A percentile compares a stretch with the other conserved stretches of the same genome.
Conservation (phyloP, 2,888 invertebrate genomes). For the Callinectes sapidus region DNA sequence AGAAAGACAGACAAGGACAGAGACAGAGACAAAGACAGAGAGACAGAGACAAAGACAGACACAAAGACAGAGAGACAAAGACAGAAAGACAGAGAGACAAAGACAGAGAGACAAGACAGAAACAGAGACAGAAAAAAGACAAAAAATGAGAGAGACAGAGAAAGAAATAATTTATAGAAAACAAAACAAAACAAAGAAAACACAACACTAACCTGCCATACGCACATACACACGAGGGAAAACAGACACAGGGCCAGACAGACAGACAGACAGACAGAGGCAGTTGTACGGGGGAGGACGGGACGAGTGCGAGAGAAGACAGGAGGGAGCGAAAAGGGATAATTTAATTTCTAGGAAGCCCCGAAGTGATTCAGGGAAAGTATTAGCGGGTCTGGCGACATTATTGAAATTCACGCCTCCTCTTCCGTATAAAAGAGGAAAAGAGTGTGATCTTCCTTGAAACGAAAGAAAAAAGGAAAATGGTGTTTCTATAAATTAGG, state of each 20-base stretch:
- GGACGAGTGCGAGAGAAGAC: background rate
- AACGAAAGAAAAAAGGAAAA: background rate
- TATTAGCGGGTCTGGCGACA: background rate
- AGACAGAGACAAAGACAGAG: no score
- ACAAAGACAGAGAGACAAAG: no score
- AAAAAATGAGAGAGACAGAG: no score
- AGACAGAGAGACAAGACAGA: no score
- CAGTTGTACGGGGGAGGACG: background rate
- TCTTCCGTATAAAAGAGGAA: background rate
- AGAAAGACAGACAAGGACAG: no score
- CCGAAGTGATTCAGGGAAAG: background rate
- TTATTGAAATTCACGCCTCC: constrained; percentile 3
- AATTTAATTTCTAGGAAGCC: constrained; percentile 9
- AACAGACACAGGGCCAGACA: background rate
- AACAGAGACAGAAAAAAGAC: no score
- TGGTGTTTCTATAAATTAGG: background rate
- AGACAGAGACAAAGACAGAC: no score
- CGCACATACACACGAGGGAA: background rate
- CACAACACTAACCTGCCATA: no score
- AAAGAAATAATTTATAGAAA: no score
- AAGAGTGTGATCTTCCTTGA: background rate
- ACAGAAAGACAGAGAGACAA: no score
- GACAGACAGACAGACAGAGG: constrained; percentile 5
- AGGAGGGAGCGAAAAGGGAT: background rate
- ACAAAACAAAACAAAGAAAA: no score